Evolutionary conservation across 2,113 vertebrate genomes (phyloP).

Genomic region (Melanostigma gelatinosum): DNA sequence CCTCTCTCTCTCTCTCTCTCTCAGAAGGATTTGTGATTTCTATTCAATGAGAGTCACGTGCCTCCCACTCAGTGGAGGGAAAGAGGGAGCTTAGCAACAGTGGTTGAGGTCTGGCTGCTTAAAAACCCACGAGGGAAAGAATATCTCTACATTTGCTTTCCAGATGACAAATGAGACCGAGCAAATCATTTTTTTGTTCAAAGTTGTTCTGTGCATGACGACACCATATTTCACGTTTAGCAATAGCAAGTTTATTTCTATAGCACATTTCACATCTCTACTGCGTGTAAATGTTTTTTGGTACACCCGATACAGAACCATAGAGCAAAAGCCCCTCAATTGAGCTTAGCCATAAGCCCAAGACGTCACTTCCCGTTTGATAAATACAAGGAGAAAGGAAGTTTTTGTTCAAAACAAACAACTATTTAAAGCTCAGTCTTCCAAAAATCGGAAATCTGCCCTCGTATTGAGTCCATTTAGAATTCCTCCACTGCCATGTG

Average conservation of each 20-base stretch:
- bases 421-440: slow-evolving; percentile 8
- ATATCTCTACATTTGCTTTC: slow-evolving; percentile 34
- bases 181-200: slow-evolving; percentile 19
- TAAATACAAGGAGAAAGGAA: neutral
- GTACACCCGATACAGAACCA: too few relatives aligned
- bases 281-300: too few relatives aligned
- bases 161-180: slow-evolving; percentile 30
- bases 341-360: neutral
- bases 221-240: neutral
- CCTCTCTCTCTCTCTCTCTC: slow-evolving; percentile 34
- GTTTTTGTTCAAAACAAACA: slow-evolving; percentile 6
- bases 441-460: slow-evolving; percentile 3
- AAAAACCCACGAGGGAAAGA: slow-evolving; percentile 57
- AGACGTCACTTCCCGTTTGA: neutral
- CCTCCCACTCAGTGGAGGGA: slow-evolving; percentile 58
- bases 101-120: slow-evolving; percentile 54
- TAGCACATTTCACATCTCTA: neutral
- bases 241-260: neutral
- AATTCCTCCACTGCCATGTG: slow-evolving; percentile 24
- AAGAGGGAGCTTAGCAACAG: slow-evolving; percentile 75
- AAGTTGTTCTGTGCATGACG: neutral
- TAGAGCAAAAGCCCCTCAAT: neutral
- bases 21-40: slow-evolving; percentile 58
- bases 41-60: slow-evolving; percentile 65
- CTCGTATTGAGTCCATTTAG: neutral